Conservation (phyloP, 1,140 invertebrate genomes). For the fruit fly (Drosophila melanogaster) region DNA sequence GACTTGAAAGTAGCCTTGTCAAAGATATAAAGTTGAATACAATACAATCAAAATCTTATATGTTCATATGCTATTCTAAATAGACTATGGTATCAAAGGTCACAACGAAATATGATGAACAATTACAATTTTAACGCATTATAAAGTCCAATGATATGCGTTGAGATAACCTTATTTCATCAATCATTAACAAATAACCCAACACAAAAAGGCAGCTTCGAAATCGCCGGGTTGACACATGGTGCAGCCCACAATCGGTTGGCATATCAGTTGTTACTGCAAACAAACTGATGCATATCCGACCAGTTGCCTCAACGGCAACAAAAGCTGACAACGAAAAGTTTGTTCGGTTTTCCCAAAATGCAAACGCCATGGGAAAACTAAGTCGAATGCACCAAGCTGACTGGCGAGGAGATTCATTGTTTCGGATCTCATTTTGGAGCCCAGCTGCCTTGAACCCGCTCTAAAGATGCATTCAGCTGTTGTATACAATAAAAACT, state of each 20-base stretch:
- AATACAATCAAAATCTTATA: neutral
- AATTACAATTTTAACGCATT: neutral
- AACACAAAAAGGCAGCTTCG: slow-evolving; percentile 27
- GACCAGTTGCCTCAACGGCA: slow-evolving; percentile 29
- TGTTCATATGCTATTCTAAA: no score
- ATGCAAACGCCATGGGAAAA: slow-evolving; percentile 45
- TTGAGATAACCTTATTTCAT: neutral
- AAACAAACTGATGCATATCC: slow-evolving; percentile 39
- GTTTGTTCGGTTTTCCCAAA: slow-evolving; percentile 39
- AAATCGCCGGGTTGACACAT: slow-evolving; percentile 33
- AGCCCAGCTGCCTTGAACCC: slow-evolving; percentile 43
- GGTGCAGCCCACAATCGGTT: slow-evolving; percentile 38
- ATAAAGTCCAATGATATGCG: neutral
- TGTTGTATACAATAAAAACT: slow-evolving; percentile 76
- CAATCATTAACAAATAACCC: slow-evolving; percentile 13
- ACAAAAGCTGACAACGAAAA: slow-evolving; percentile 28
- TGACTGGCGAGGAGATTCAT: slow-evolving; percentile 26
- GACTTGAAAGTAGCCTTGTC: slow-evolving; percentile 19
- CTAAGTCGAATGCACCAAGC: slow-evolving; percentile 30
- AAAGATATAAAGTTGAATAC: slow-evolving; percentile 7
- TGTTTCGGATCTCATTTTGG: slow-evolving; percentile 12
- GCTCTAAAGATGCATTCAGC: slow-evolving; percentile 28
- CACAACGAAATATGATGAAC: neutral
- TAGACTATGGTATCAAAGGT: neutral
- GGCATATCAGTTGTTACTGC: slow-evolving; percentile 46